Evolutionary conservation across 2,797 vertebrate species (phyloP).

Genomic region (Hafferia zeledoni): DNA sequence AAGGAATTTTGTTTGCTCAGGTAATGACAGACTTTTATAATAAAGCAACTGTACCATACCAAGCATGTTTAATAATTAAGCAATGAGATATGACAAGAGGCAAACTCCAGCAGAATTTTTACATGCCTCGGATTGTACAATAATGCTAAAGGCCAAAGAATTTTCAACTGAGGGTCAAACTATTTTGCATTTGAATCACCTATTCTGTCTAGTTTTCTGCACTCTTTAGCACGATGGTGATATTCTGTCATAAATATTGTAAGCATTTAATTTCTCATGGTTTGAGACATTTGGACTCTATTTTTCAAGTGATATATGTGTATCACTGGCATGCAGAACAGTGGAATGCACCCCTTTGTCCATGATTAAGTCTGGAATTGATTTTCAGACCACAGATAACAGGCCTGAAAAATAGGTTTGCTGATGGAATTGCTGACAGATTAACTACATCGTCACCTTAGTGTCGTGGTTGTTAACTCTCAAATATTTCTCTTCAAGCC

Average conservation of each 20-base stretch:
- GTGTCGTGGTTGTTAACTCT: neutral
- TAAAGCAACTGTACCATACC: neutral
- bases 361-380: constrained; percentile 20
- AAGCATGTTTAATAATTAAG: constrained; percentile 55
- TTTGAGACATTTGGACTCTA: constrained; percentile 28
- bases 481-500: constrained; percentile 20
- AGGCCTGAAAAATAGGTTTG: constrained; percentile 21
- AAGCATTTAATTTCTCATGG: constrained; percentile 1
- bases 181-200: constrained; percentile 31
- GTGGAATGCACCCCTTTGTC: constrained; percentile 16
- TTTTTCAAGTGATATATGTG: neutral
- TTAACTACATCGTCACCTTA: neutral
- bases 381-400: constrained; percentile 53
- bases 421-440: constrained; percentile 39
- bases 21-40: constrained; percentile 9
- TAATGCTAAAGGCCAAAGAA: constrained; percentile 12
- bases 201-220: constrained; percentile 3
- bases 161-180: neutral
- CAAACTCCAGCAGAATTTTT: constrained; percentile 39
- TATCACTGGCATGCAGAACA: neutral
- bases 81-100: constrained; percentile 28
- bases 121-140: neutral
- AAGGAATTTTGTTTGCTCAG: constrained; percentile 17
- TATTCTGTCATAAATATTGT: constrained; percentile 31
- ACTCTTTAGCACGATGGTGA: neutral